Percentiles rank a stretch among this genome's conserved stretches.
Conservation (phyloP, 2,113 vertebrate species). For the Plestiodon gilberti region DNA sequence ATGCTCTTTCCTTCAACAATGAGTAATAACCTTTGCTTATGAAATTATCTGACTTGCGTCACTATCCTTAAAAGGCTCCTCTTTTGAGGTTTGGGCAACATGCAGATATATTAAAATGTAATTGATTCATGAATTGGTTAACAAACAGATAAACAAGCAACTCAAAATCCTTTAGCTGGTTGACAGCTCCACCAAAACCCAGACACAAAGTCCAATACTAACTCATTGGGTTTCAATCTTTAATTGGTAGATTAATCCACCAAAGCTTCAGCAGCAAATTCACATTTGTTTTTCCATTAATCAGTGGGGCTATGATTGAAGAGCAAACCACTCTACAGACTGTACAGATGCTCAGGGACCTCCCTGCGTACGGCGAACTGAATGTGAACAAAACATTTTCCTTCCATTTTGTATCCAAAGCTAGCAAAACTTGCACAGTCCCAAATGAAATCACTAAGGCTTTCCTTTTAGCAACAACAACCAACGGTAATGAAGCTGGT, state of each 20-base stretch:
- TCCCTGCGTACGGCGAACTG: neutral
- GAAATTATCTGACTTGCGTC: neutral
- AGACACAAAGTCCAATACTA: neutral
- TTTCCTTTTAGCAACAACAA: neutral
- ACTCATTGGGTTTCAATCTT: neutral
- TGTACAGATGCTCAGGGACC: neutral
- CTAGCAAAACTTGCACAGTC: neutral
- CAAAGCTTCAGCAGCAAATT: neutral
- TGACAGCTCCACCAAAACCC: neutral
- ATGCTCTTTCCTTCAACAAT: neutral
- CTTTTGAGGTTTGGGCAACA: neutral
- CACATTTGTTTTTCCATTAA: neutral
- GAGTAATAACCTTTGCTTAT: neutral
- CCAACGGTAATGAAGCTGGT: neutral
- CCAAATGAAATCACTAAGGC: neutral
- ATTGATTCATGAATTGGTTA: neutral
- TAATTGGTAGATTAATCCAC: neutral
- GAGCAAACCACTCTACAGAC: neutral
- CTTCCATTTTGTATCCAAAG: neutral
- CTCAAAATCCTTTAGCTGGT: neutral
- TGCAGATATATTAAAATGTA: neutral
- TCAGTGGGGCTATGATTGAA: neutral
- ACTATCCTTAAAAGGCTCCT: neutral
- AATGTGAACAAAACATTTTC: neutral
- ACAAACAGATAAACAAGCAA: neutral